Evolutionary conservation across 1,140 invertebrate genomes (phyloP).

Genomic region (Stratiolaelaps scimitus): DNA sequence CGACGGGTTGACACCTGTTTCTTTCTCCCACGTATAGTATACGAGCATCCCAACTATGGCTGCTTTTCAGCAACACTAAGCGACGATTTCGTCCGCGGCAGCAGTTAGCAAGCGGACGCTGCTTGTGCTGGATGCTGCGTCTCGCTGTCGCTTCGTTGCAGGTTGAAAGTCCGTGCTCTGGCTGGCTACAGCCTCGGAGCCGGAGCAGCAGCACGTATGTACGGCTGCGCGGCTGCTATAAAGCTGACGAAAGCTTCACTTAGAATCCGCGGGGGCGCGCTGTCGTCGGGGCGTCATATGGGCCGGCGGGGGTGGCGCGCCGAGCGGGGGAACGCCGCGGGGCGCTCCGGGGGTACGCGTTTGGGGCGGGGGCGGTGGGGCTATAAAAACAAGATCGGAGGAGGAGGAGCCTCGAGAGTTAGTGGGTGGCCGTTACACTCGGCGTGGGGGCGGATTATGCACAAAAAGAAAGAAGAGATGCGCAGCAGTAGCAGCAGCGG

Average conservation of each 20-base stretch:
- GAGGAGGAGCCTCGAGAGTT: background rate
- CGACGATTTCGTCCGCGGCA: background rate
- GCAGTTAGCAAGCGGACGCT: background rate
- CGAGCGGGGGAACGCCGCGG: background rate
- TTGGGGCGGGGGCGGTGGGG: background rate
- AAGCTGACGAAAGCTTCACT: background rate
- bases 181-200: background rate
- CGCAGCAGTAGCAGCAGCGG: no score
- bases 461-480: slow-evolving; percentile 23
- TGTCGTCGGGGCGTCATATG: background rate
- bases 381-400: slow-evolving; percentile 21
- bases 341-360: background rate
- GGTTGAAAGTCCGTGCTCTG: background rate
- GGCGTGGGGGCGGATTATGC: slow-evolving; percentile 28
- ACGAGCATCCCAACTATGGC: no score
- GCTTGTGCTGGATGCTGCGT: no score
- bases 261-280: slow-evolving; percentile 7
- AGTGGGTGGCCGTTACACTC: slow-evolving; percentile 20
- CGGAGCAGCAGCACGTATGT: no score
- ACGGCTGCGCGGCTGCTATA: background rate
- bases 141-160: no score
- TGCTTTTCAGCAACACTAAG: background rate
- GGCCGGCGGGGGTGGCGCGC: no score
- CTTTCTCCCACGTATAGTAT: no score
- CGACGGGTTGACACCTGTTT: no score